phyloP scores from a whole-genome alignment of 2,797 vertebrate species.

The Cryptoprocta ferox region DNA sequence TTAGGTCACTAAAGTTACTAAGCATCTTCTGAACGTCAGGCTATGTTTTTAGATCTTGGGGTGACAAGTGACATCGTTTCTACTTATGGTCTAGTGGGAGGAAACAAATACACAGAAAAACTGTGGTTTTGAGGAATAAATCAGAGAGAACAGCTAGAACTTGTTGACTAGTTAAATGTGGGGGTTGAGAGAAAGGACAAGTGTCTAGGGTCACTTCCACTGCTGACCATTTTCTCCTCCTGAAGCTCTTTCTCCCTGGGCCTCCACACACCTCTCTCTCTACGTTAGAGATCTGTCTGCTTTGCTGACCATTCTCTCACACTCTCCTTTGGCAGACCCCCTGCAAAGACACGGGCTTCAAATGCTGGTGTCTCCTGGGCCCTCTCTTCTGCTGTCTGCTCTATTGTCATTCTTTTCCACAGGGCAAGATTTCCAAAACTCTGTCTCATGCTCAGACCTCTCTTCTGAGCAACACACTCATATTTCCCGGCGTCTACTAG shows the following conservation, averaged over 20 bases:
- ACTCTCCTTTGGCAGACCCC: background rate
- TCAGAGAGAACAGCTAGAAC: background rate
- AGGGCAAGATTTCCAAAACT: background rate
- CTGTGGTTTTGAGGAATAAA: background rate
- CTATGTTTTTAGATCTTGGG: background rate
- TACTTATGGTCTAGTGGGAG: background rate
- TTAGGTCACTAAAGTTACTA: background rate
- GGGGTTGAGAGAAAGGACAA: background rate
- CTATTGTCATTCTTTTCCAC: background rate
- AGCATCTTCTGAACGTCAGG: background rate
- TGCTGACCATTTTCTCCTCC: background rate
- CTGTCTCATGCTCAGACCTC: background rate
- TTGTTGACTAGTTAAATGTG: background rate
- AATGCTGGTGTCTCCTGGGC: background rate
- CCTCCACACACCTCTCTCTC: background rate
- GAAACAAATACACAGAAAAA: background rate
- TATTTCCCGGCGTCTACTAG: background rate
- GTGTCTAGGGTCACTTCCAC: background rate
- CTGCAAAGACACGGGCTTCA: background rate
- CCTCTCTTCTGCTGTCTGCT: background rate
- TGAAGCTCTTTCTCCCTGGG: background rate
- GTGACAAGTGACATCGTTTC: background rate
- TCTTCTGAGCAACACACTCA: background rate
- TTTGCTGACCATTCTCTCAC: background rate
- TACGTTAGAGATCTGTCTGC: background rate